Evolutionary conservation across 2,113 vertebrate genomes (phyloP), one percentile per base, ranked within the genome.

Genomic region (Rhinoptilus africanus): DNA sequence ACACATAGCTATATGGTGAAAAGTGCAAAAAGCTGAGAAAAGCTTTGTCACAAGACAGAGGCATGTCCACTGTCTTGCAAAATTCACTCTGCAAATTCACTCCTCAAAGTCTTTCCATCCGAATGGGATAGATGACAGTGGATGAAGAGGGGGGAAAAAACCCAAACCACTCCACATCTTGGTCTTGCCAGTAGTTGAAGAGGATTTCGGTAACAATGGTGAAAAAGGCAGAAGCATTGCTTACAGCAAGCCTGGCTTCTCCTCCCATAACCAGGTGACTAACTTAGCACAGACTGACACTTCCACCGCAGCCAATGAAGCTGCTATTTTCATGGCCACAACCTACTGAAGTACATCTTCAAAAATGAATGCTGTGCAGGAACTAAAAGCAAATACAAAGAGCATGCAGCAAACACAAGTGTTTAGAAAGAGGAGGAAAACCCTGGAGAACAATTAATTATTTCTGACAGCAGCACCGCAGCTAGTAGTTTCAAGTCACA

Each of bases 151-250:
- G 14, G 23, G 12, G 8, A 6, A 10, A 45, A 43, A 27, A 22
- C 1, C 8, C 41, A 14, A n/a, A 4, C 20, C 7, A 27, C 28
- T 45, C 35, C 23, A 10, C 1, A 2, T 14, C 62, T 56, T n/a
- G 3, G 7, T 30, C 24, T 37, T 18, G 50, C 22, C 10, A 14
- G 32, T 12, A 22, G 24, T 56, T 68, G 45, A 56, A 39, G 41
- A 54, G 6, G 22, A 60, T 27, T 48, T 34, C 8, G n/a, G 14
- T 41, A 60, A 35, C 30, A 43, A 7, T 1, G 30, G n/a, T 22
- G 50, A 83, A 5, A 32, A 60, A 47, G 23, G 64, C 43, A 39
- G 45, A 77, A 24, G 24, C 48, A 30, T 27, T 47, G 66, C 59
- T 22, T 18, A 35, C 62, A n/a, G 69, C 51, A 13, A 68, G 28